These are phyloP conservation scores for Corythoichthys haematopterus DNA, from an alignment of 2,113 vertebrate species.

Conservation along the genomic window DNA sequence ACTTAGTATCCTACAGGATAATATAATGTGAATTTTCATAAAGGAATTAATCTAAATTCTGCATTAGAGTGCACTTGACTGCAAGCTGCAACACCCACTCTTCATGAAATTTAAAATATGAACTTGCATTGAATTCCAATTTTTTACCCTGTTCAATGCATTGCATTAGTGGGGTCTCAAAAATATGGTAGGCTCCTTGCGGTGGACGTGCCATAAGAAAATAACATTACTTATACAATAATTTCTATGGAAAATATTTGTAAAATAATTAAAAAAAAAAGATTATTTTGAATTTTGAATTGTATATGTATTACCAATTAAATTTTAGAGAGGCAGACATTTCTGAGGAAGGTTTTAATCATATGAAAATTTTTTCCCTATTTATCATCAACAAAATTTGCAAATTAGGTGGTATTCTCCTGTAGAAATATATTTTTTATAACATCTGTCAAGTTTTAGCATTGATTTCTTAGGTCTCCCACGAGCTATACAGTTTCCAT, in stretches of 20 bases:
- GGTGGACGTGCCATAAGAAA: not conserved
- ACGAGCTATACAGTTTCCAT: constrained; percentile 22
- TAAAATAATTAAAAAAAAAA: not conserved
- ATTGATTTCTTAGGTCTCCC: constrained; percentile 36
- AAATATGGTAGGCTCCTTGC: not conserved
- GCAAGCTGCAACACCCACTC: no score
- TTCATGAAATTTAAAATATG: no score
- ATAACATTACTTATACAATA: no score
- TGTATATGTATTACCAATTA: no score
- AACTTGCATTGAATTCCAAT: no score
- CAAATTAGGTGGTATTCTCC: not conserved
- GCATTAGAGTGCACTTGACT: no score
- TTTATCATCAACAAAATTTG: not conserved
- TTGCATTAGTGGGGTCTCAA: no score
- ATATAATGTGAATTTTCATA: not conserved
- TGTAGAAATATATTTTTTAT: not conserved
- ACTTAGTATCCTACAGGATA: not conserved
- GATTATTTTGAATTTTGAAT: not conserved
- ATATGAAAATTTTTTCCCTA: not conserved
- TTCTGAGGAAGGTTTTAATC: not conserved
- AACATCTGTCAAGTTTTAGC: constrained; percentile 1
- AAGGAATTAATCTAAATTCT: no score
- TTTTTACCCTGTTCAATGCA: no score
- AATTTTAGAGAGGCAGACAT: no score
- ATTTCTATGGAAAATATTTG: no score